A percentile compares a stretch with the other conserved stretches of the same genome.
Evolutionary conservation across 2,797 vertebrate genomes (phyloP).

Genomic region (Periparus ater): DNA sequence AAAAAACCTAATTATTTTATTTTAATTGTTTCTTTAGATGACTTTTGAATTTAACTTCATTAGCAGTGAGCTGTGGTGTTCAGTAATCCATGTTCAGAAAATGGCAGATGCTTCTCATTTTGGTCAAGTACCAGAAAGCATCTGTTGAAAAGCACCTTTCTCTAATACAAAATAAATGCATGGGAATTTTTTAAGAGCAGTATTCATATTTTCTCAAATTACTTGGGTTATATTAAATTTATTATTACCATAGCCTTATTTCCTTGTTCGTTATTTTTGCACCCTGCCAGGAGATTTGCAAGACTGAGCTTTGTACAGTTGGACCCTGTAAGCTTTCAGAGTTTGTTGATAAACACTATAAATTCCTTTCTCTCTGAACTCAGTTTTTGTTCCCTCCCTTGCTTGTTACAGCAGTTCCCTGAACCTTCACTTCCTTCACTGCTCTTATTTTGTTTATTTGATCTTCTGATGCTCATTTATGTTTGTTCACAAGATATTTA

Average conservation of each 20-base stretch:
- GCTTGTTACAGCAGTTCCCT: neutral
- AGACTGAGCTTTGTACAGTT: neutral
- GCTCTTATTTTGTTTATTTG: neutral
- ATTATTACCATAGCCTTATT: neutral
- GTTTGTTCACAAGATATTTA: neutral
- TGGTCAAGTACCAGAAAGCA: neutral
- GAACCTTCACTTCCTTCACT: neutral
- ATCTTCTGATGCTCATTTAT: neutral
- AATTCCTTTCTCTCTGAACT: neutral
- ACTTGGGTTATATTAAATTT: neutral
- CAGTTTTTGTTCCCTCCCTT: neutral
- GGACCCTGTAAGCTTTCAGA: neutral
- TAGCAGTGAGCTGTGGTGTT: neutral
- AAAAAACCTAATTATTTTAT: neutral
- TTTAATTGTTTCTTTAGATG: neutral
- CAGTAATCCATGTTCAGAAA: neutral
- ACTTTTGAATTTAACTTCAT: slow-evolving; percentile 28
- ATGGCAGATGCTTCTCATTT: slow-evolving; percentile 4
- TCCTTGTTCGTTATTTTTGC: neutral
- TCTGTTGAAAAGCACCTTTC: neutral
- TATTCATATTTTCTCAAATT: neutral
- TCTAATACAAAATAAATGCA: neutral
- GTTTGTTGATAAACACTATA: neutral
- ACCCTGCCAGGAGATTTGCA: neutral
- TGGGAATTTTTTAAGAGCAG: neutral